phyloP scores from a whole-genome alignment of 2,113 vertebrate genomes.

The Rynchops niger region DNA sequence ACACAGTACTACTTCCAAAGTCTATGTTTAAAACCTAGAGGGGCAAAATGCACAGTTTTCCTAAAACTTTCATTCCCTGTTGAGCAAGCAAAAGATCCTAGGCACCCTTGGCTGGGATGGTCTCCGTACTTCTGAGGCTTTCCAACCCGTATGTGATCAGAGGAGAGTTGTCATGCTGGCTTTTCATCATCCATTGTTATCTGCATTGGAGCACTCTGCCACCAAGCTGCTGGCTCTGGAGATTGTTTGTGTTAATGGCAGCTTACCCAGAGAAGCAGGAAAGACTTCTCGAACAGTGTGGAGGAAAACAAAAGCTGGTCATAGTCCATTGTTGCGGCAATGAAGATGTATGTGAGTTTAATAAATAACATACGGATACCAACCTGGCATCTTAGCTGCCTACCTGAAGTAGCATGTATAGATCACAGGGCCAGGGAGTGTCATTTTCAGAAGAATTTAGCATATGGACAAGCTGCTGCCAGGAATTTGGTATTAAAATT shows the following conservation, averaged over 20 bases:
- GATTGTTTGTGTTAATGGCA: neutral
- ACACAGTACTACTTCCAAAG: neutral
- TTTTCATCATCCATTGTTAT: neutral
- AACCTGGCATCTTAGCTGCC: neutral
- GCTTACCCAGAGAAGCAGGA: neutral
- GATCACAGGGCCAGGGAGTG: neutral
- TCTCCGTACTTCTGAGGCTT: neutral
- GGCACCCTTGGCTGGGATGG: neutral
- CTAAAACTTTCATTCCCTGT: neutral
- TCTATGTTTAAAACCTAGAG: neutral
- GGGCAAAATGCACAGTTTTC: neutral
- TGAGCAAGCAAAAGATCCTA: neutral
- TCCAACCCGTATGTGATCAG: neutral
- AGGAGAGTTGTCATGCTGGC: neutral
- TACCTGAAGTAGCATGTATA: neutral
- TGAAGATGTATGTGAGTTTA: neutral
- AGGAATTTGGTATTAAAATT: neutral
- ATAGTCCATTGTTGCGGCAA: neutral
- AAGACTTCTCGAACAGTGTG: fast-evolving
- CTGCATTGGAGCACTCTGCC: neutral
- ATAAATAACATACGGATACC: neutral
- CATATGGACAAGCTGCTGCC: neutral
- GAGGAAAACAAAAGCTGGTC: neutral
- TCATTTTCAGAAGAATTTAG: neutral
- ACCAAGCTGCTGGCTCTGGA: neutral